Evolutionary conservation across 2,797 vertebrate species (phyloP).

Genomic region (Chaunax sp.): DNA sequence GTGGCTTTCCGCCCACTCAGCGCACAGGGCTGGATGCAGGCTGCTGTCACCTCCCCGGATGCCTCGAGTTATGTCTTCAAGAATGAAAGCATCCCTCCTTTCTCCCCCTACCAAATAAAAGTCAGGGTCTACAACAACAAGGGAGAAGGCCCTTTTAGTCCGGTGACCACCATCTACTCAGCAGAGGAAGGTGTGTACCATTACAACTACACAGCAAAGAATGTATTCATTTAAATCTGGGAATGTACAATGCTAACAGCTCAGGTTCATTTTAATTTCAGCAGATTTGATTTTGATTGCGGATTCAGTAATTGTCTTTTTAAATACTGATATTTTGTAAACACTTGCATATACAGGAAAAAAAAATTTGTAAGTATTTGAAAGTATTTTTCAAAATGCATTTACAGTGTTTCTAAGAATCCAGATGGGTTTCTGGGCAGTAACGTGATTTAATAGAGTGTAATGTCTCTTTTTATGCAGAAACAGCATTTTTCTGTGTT

Average conservation of each 20-base stretch:
- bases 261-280: too few relatives aligned
- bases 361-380: too few relatives aligned
- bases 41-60: conserved; percentile 91
- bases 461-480: background rate
- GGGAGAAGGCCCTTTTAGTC: conserved; percentile 92
- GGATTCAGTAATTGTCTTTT: background rate
- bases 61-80: conserved; percentile 92
- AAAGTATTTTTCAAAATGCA: too few relatives aligned
- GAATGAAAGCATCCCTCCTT: conserved; percentile 93
- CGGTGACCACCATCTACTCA: conserved; percentile 89
- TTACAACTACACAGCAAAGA: background rate
- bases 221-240: background rate
- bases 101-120: conserved; percentile 93
- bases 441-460: background rate
- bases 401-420: too few relatives aligned
- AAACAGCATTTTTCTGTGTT: background rate
- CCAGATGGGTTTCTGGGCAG: background rate
- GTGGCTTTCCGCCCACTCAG: conserved; percentile 92
- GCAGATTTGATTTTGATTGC: too few relatives aligned
- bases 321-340: background rate
- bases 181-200: conserved; percentile 90
- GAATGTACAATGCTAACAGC: background rate
- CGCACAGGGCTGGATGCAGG: conserved; percentile 93
- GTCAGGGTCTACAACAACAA: conserved; percentile 96
- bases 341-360: background rate